Evolutionary conservation across 2,888 invertebrate species (phyloP), one percentile per base, ranked within the genome.

Genomic region (Aphidius colemani): DNA sequence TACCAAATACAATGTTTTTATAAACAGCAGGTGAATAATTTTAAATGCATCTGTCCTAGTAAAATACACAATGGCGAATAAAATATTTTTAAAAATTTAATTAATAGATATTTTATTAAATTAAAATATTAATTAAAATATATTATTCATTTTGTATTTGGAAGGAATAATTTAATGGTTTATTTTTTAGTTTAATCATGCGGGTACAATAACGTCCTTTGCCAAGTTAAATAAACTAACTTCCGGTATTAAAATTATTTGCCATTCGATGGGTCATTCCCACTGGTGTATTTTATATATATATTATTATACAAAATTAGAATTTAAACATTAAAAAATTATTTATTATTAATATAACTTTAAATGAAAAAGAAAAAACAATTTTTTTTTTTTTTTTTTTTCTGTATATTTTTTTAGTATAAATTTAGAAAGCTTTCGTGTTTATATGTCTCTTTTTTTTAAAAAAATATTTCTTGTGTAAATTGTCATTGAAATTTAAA

Each of bases 141-240:
- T 10, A 30, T 30, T n/a, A 53, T 10, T 53, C n/a, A n/a, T 57
- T 30, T 44, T 4, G n/a, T 57, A 9, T 39, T 45, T 57, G 59
- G 50, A 59, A 45, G 55, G 48, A 43, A 57, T 18, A 53, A 64
- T 56, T 59, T 44, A 59, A 59, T 51, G 44, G 45, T 61, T 64
- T 44, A 60, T 50, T 57, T 53, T 55, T 48, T 51, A 51, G 64
- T 64, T 64, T 61, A 64, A 64, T 61, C 61, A 64, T 64, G 64
- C 64, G 64, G 64, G 64, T 53, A 64, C 61, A 61, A 64, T 64
- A 61, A 64, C 64, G 64, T 61, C 57, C 64, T 64, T 64, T 61
- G 64, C 48, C 7, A n/a, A 57, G 46, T 57, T 46, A 45, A 59
- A 57, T 57, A 30, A 53, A 61, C 53, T 41, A 46, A 64, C 64